Base-by-base conservation (phyloP, 2,797 vertebrate species). In the Cossypha caffra region DNA sequence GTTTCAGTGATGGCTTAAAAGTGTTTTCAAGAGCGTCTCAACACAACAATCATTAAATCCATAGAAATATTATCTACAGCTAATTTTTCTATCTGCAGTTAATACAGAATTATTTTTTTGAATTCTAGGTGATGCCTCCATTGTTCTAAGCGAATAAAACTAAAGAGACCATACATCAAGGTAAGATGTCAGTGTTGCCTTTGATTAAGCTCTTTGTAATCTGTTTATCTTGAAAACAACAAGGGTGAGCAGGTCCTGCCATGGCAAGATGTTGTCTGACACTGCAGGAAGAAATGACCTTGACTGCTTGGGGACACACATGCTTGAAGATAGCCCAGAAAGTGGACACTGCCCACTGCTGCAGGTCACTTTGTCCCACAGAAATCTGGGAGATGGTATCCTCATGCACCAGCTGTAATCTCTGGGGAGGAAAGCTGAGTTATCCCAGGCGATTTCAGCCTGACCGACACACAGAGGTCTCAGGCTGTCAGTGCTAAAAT, bases 241-340 rank as follows among this genome's bases (percentile, higher is more conserved):
- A 45, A 69, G 37, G 47, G 25, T 19, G 67, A 62, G 40, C 75
- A 57, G 58, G 38, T 74, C n/a, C 74, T 63, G 52, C n/a, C 15
- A 31, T 35, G 21, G 40, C 25, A 58, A 69, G 63, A 5, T 74
- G 16, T 1, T 3, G 1, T 61, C 35, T 90, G 71, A 61, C 13
- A n/a, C 33, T 16, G 33, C 6, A 50, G 51, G 71, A 62, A 10
- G 14, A 78, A 88, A 69, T 24, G 35, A 7, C 61, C 0, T 0
- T 28, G 73, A 26, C 47, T 42, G 7, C 21, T 0, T 55, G 51
- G 43, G 55, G 38, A 38, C 16, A 37, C 1, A 3, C 0, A 0
- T 31, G 31, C 19, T 23, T 43, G 43, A 17, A 69, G 55, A 13
- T n/a, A 48, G 19, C 48, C 40, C 55, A 63, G 47, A 54, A 50